These are phyloP conservation scores for Todus mexicanus DNA, from an alignment of 2,797 vertebrate genomes.

Conservation along the genomic window DNA sequence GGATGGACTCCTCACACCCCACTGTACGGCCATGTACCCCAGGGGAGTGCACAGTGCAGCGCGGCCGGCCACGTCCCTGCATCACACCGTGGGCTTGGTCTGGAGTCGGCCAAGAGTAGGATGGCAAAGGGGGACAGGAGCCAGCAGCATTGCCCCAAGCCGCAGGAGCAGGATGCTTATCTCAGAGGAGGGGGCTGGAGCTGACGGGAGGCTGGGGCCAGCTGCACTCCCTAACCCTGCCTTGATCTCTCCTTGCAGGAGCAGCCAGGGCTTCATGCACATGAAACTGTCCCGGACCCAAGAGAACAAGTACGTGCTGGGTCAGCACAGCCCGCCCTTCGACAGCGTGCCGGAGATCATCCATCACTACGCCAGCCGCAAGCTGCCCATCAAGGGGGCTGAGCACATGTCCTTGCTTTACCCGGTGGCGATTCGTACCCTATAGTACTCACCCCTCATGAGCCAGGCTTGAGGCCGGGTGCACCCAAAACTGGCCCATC, in stretches of 20 bases:
- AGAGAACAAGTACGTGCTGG: constrained; percentile 94
- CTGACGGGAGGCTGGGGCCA: background rate
- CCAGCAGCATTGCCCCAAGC: background rate
- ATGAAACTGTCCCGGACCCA: constrained; percentile 97
- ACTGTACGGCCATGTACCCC: rapidly evolving
- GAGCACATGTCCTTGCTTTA: constrained; percentile 99
- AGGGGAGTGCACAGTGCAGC: background rate
- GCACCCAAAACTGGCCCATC: background rate
- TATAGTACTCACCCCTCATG: constrained; percentile 72
- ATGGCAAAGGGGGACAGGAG: background rate
- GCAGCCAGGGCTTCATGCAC: constrained; percentile 99
- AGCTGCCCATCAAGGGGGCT: constrained; percentile 97
- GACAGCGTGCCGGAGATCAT: constrained; percentile 96
- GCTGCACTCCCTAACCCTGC: background rate
- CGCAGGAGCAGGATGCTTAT: background rate
- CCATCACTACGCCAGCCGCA: constrained; percentile 96
- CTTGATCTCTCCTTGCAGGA: constrained; percentile 77
- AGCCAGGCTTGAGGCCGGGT: background rate
- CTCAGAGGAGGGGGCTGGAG: background rate
- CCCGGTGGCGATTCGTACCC: constrained; percentile 94
- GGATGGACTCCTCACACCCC: rapidly evolving
- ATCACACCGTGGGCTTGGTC: background rate
- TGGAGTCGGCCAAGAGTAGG: background rate
- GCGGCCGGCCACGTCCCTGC: background rate
- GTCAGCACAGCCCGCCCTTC: constrained; percentile 95